A percentile compares a stretch with the other conserved stretches of the same genome.
Evolutionary conservation across 2,888 invertebrate species (phyloP).

Genomic region (Plagodis pulveraria): DNA sequence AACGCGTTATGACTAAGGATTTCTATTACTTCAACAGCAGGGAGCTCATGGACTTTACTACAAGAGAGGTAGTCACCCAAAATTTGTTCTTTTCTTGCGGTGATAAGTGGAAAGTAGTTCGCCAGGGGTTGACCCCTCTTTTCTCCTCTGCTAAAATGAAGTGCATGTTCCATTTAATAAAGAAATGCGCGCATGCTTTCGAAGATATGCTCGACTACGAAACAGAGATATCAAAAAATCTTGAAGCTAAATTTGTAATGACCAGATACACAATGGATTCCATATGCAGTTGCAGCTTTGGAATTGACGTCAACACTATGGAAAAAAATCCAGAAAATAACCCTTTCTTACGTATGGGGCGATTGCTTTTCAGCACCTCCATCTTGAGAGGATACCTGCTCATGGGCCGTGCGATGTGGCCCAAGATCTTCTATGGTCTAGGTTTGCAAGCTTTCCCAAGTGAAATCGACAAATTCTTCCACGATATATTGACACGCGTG

Average conservation of each 20-base stretch:
- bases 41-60: conserved; percentile 33
- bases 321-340: conserved; percentile 35
- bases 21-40: conserved; percentile 42
- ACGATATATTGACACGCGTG: not conserved
- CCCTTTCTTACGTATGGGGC: conserved; percentile 43
- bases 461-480: conserved; percentile 8
- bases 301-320: conserved; percentile 47
- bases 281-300: conserved; percentile 46
- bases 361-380: conserved; percentile 33
- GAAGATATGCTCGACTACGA: conserved; percentile 35
- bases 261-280: conserved; percentile 45
- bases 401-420: conserved; percentile 7
- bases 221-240: conserved; percentile 10
- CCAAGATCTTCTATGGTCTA: conserved; percentile 7
- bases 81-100: conserved; percentile 41
- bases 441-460: conserved; percentile 2
- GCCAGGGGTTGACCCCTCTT: conserved; percentile 40
- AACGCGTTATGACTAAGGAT: conserved; percentile 41
- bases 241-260: conserved; percentile 33
- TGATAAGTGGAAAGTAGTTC: conserved; percentile 41
- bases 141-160: conserved; percentile 44
- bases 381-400: conserved; percentile 9
- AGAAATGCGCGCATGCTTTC: conserved; percentile 33
- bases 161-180: conserved; percentile 45
- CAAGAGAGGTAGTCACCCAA: conserved; percentile 36